These are phyloP conservation scores for Mythimna lalbum DNA, from an alignment of 2,888 invertebrate species.

Conservation along the genomic window DNA sequence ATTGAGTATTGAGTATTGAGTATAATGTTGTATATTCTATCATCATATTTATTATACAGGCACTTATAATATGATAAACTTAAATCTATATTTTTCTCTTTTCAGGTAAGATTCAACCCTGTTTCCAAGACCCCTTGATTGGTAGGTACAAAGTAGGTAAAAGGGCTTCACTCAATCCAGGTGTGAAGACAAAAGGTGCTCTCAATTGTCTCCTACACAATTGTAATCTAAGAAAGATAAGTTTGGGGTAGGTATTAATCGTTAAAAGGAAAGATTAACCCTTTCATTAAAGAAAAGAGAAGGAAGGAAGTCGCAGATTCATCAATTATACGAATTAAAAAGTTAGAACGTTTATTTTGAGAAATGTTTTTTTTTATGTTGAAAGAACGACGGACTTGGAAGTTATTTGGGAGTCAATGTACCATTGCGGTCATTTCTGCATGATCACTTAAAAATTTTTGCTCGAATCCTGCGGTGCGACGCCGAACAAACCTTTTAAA, in stretches of 20 bases:
- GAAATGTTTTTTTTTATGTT: not conserved
- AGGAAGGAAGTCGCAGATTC: slow-evolving; percentile 51
- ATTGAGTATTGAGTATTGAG: too few relatives aligned
- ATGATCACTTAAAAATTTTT: too few relatives aligned
- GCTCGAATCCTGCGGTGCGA: too few relatives aligned
- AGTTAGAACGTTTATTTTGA: slow-evolving; percentile 16
- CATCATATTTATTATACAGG: not conserved
- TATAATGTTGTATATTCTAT: too few relatives aligned
- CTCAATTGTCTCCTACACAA: slow-evolving; percentile 58
- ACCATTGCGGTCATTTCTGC: not conserved
- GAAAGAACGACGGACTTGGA: not conserved
- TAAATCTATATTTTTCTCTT: slow-evolving; percentile 47
- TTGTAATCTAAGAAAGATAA: slow-evolving; percentile 59
- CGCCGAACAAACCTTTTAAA: too few relatives aligned
- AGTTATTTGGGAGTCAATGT: not conserved
- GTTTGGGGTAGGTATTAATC: slow-evolving; percentile 53
- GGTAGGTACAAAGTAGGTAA: slow-evolving; percentile 44
- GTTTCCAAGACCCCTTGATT: slow-evolving; percentile 23
- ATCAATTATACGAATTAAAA: slow-evolving; percentile 50
- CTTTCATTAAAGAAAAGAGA: slow-evolving; percentile 38
- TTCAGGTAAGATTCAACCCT: slow-evolving; percentile 63
- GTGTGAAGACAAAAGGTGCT: slow-evolving; percentile 59
- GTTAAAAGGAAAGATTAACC: slow-evolving; percentile 53
- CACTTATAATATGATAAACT: not conserved
- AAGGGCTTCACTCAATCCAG: slow-evolving; percentile 50